Percentiles rank a stretch among this genome's conserved stretches.
Evolutionary conservation across 1,140 invertebrate genomes (phyloP).

Genomic region (Saxidomus purpurata): DNA sequence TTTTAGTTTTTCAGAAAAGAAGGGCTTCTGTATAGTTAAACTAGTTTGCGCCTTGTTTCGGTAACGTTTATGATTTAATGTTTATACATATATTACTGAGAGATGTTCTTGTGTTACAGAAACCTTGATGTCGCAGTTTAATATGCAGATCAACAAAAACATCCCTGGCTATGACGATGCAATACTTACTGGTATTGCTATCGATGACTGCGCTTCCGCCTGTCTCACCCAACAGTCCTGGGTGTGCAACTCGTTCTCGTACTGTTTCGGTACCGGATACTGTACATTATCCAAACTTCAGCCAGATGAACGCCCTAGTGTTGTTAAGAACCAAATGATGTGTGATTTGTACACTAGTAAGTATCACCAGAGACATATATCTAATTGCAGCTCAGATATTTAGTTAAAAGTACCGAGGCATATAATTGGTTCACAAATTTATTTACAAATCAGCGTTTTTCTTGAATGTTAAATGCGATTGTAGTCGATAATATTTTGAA

Average conservation of each 20-base stretch:
- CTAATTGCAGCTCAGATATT: too few relatives aligned
- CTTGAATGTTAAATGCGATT: too few relatives aligned
- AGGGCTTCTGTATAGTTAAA: too few relatives aligned
- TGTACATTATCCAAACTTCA: slow-evolving; percentile 76
- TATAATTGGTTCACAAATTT: too few relatives aligned
- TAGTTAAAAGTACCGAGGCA: too few relatives aligned
- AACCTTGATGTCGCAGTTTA: slow-evolving; percentile 67
- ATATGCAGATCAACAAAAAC: slow-evolving; percentile 68
- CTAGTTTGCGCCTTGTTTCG: too few relatives aligned
- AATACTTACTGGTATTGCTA: slow-evolving; percentile 73
- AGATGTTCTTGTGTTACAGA: slow-evolving; percentile 44
- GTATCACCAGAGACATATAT: too few relatives aligned
- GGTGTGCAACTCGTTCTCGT: slow-evolving; percentile 79
- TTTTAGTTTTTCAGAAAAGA: too few relatives aligned
- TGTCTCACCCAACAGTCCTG: slow-evolving; percentile 74
- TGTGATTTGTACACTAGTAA: slow-evolving; percentile 79
- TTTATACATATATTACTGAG: too few relatives aligned
- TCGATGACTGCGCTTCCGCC: slow-evolving; percentile 79
- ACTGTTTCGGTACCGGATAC: slow-evolving; percentile 73
- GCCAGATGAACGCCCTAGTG: slow-evolving; percentile 75
- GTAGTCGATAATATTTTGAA: too few relatives aligned
- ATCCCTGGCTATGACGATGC: slow-evolving; percentile 75
- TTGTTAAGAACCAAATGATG: slow-evolving; percentile 62
- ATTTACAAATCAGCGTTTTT: too few relatives aligned
- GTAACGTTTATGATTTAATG: too few relatives aligned